phyloP scores from a whole-genome alignment of 2,113 vertebrate genomes.

The Apaloderma vittatum region DNA sequence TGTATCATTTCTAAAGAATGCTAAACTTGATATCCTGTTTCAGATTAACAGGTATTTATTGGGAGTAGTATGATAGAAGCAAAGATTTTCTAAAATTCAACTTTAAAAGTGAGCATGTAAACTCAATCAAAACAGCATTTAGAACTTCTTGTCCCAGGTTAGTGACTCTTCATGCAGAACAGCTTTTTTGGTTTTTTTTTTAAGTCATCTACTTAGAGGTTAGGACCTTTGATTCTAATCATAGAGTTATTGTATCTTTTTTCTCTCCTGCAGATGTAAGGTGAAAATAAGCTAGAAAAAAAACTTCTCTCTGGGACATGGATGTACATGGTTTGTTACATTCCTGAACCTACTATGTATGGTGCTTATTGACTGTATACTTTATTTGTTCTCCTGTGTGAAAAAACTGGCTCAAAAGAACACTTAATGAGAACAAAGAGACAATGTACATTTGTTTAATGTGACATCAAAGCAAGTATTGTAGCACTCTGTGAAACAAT shows the following conservation, averaged over 20 bases:
- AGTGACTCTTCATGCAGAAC: slow-evolving; percentile 68
- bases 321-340: slow-evolving; percentile 85
- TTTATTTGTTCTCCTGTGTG: slow-evolving; percentile 83
- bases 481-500: slow-evolving; percentile 82
- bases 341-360: slow-evolving; percentile 92
- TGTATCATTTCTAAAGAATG: slow-evolving; percentile 42
- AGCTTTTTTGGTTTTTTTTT: not conserved
- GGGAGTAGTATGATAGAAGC: slow-evolving; percentile 76
- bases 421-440: slow-evolving; percentile 84
- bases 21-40: slow-evolving; percentile 77
- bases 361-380: slow-evolving; percentile 89
- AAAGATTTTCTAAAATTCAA: slow-evolving; percentile 76
- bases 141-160: slow-evolving; percentile 75
- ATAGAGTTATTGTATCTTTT: slow-evolving; percentile 61
- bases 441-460: slow-evolving; percentile 85
- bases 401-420: slow-evolving; percentile 77
- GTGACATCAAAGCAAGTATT: slow-evolving; percentile 86
- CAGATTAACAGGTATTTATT: slow-evolving; percentile 77
- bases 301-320: slow-evolving; percentile 86
- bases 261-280: slow-evolving; percentile 90
- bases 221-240: slow-evolving; percentile 67
- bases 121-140: slow-evolving; percentile 76
- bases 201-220: slow-evolving; percentile 63
- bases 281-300: slow-evolving; percentile 89
- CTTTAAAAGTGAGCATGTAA: slow-evolving; percentile 77